phyloP scores from a whole-genome alignment of 1,140 invertebrate species.

The Akabosia matsudoensis region DNA sequence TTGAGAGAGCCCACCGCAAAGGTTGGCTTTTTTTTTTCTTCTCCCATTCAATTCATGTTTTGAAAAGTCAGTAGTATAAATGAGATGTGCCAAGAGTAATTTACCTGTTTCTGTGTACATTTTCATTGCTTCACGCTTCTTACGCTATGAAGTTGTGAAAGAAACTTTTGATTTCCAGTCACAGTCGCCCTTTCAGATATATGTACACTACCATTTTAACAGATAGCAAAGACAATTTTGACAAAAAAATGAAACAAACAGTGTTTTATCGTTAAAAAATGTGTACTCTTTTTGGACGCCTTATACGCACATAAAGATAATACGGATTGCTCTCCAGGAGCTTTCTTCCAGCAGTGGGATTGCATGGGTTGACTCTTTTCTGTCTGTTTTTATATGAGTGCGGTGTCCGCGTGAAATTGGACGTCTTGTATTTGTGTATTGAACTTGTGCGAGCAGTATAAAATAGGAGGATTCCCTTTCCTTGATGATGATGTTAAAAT shows the following conservation, averaged over 20 bases:
- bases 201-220: too few relatives aligned
- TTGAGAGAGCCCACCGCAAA: neutral
- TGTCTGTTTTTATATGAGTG: neutral
- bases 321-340: neutral
- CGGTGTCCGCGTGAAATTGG: slow-evolving; percentile 18
- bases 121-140: neutral
- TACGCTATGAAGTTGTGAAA: too few relatives aligned
- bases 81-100: neutral
- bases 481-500: slow-evolving; percentile 22
- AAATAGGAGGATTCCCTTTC: too few relatives aligned
- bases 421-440: neutral
- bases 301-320: neutral
- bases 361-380: too few relatives aligned
- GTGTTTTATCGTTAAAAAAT: too few relatives aligned
- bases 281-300: neutral
- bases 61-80: slow-evolving; percentile 12
- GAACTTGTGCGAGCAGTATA: neutral
- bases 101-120: slow-evolving; percentile 5
- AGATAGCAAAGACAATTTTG: too few relatives aligned
- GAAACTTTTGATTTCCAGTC: too few relatives aligned
- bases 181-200: too few relatives aligned
- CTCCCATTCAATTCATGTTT: neutral
- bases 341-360: neutral
- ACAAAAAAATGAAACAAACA: neutral
- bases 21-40: neutral